Conservation (phyloP, 2,888 invertebrate genomes). For the Cantharis lateralis region DNA sequence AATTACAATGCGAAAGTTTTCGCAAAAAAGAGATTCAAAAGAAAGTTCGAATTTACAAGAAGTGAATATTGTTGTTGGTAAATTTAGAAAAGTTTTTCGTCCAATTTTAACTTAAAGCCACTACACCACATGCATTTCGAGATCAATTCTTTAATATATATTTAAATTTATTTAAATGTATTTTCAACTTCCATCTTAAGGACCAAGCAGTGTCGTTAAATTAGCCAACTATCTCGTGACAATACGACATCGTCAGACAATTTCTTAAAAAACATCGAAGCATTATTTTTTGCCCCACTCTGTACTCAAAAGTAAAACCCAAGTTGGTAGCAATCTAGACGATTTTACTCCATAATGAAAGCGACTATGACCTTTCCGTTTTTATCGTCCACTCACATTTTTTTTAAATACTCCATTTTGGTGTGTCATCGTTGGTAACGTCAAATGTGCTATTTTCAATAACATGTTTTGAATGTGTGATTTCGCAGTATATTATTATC, state of each 20-base stretch:
- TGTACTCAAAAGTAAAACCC: no score
- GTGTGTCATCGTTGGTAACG: no score
- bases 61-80: constrained; percentile 3
- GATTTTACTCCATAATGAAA: no score
- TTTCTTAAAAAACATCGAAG: no score
- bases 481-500: no score
- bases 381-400: no score
- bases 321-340: no score
- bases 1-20: background rate
- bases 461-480: no score
- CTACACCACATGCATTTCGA: constrained; percentile 22
- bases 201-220: background rate
- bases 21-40: background rate
- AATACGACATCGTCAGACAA: background rate
- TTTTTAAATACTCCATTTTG: no score
- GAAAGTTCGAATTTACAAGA: background rate
- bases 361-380: no score
- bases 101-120: constrained; percentile 26
- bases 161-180: background rate
- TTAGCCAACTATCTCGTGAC: background rate
- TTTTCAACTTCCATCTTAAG: background rate
- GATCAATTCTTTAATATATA: background rate
- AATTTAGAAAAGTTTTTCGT: constrained; percentile 18
- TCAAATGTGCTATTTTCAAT: no score
- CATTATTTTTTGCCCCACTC: no score